These are phyloP conservation scores for Thalpophila matura DNA, from an alignment of 2,888 invertebrate genomes.

Conservation along the genomic window DNA sequence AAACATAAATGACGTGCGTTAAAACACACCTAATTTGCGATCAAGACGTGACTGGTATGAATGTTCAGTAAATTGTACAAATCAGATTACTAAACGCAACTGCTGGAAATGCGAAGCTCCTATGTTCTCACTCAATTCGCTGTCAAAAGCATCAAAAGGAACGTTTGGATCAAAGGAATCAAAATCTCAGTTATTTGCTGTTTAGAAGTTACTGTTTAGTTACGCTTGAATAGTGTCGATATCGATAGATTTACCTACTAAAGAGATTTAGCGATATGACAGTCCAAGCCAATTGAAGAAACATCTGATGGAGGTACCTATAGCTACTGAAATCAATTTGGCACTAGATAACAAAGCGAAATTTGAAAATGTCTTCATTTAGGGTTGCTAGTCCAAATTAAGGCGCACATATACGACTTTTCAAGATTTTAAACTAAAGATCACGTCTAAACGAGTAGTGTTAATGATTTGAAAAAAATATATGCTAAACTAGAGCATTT, in stretches of 20 bases:
- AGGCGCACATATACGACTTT: too few species aligned
- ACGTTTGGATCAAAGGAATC: slow-evolving; percentile 10
- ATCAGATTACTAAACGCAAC: not conserved
- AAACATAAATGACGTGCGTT: slow-evolving; percentile 17
- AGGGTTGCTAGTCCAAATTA: too few species aligned
- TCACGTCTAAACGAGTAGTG: too few species aligned
- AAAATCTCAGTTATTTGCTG: slow-evolving; percentile 9
- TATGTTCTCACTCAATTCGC: not conserved
- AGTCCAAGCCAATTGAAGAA: not conserved
- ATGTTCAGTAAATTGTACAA: slow-evolving; percentile 1
- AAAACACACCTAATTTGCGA: slow-evolving; percentile 14
- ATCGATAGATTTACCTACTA: not conserved
- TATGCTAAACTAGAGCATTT: too few species aligned
- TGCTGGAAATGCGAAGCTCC: not conserved
- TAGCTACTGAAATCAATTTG: not conserved
- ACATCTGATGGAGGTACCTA: not conserved
- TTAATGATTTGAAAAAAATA: too few species aligned
- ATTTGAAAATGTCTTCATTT: too few species aligned
- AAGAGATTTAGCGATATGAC: not conserved
- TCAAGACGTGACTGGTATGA: slow-evolving; percentile 20
- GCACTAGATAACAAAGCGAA: too few species aligned
- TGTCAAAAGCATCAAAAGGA: not conserved
- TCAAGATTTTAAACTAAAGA: too few species aligned
- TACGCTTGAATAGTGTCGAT: not conserved
- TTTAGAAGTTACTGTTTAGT: not conserved